Evolutionary conservation across 2,113 vertebrate species (phyloP).

Genomic region (Chaenocephalus aceratus): DNA sequence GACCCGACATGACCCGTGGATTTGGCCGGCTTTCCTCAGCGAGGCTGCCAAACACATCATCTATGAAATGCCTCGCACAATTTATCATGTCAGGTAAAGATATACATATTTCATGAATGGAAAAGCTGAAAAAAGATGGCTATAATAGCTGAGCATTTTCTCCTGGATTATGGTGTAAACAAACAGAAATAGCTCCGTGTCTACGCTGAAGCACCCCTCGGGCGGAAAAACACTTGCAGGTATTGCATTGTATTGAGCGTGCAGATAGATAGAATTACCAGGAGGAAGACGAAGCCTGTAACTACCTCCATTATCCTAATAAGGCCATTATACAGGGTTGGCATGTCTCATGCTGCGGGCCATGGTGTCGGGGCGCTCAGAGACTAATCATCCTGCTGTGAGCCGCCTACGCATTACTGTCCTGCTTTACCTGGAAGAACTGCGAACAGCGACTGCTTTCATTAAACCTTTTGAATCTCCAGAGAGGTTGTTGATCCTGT

Average conservation of each 20-base stretch:
- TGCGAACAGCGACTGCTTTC: conserved; percentile 6
- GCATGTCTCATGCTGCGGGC: conserved; percentile 54
- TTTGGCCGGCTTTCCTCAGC: conserved; percentile 23
- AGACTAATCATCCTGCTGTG: conserved; percentile 68
- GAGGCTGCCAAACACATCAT: conserved; percentile 45
- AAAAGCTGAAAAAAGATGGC: conserved; percentile 38
- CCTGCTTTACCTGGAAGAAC: conserved; percentile 33
- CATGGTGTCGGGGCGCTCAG: conserved; percentile 54
- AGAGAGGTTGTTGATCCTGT: conserved; percentile 28
- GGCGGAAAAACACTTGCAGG: conserved; percentile 63
- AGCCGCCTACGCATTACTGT: conserved; percentile 48
- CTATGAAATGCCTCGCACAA: conserved; percentile 37
- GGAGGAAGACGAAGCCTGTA: conserved; percentile 67
- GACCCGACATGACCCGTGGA: conserved; percentile 36
- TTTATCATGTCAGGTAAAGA: conserved; percentile 42
- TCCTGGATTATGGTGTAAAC: conserved; percentile 57
- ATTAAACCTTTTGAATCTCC: conserved; percentile 13
- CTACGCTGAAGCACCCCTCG: conserved; percentile 21
- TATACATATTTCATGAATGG: conserved; percentile 61
- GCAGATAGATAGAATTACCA: conserved; percentile 72
- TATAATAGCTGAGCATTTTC: conserved; percentile 59
- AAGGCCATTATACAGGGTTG: conserved; percentile 74
- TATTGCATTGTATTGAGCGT: conserved; percentile 57
- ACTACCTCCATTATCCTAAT: conserved; percentile 82
- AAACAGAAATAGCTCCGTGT: conserved; percentile 61